Base-by-base conservation (phyloP, 2,797 vertebrate genomes). In the Muraenolepis orangiensis region DNA sequence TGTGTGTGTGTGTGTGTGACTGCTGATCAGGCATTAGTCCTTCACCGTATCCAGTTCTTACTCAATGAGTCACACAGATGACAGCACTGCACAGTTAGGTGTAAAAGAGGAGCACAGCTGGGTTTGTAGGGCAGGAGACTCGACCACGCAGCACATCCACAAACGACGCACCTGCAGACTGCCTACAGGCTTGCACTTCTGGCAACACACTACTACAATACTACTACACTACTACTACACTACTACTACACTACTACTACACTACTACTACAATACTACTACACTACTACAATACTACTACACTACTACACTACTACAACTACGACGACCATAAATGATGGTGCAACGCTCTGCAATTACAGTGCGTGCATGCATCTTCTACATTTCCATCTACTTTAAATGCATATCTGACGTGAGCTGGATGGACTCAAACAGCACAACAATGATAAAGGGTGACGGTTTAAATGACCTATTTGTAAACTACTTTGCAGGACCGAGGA, bases 101-200 rank as follows among this genome's bases (percentile, higher is more conserved):
- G 42, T 51, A 51, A 51, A 20, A 51, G 42, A 51, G 42, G 16
- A 51, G 16, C 18, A 51, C 18, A 51, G 42, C 31, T 68, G 66
- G 29, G 66, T 32, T 3, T 67, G 66, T 29, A 6, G 28, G 28
- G n/a, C 61, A 26, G n/a, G 66, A 16, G 66, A 6, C 32, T 20
- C 1, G 29, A 68, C 30, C 31, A 23, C 30, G 29, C 29, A 32
- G 30, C 66, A 68, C 66, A 68, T 32, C 66, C 29, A 0, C 66
- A 30, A 68, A 31, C 16, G 31, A 40, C 16, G 34, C 79, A 76
- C 66, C 79, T 82, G 81, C 74, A 74, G 6, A 34, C 42, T 42
- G 23, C 69, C 70, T 73, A n/a, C n/a, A n/a, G 40, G 40, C 40
- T 18, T 20, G 18, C 20, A 18, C 42, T 51, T 51, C 18, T 51